phyloP scores from a whole-genome alignment of 2,113 vertebrate species.

The Sylvietta virens region DNA sequence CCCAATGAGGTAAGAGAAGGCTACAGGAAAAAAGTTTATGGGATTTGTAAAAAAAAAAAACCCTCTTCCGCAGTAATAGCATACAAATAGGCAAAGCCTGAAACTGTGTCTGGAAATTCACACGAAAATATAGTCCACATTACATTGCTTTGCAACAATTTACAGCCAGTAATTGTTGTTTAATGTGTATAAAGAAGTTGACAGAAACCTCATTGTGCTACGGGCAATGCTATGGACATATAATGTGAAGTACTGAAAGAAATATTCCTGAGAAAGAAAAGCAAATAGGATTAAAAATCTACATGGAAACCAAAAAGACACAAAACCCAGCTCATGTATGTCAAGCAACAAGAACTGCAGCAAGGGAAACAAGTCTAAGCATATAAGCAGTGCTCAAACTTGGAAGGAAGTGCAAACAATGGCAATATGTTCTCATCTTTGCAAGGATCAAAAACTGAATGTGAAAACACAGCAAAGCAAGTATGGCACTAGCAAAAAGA shows the following conservation, averaged over 20 bases:
- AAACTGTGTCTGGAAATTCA: neutral
- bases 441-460: neutral
- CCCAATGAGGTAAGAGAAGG: neutral
- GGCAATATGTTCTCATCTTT: neutral
- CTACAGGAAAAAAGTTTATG: neutral
- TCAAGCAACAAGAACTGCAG: neutral
- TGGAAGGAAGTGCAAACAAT: neutral
- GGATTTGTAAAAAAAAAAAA: neutral
- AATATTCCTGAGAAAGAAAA: neutral
- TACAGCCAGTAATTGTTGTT: neutral
- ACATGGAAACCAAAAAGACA: neutral
- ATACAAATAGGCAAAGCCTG: neutral
- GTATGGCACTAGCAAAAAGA: neutral
- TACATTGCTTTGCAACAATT: neutral
- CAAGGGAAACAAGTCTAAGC: neutral
- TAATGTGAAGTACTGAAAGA: neutral
- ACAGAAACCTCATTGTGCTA: neutral
- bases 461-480: neutral
- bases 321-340: accelerated
- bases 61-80: neutral
- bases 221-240: neutral
- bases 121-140: neutral
- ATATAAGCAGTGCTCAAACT: neutral
- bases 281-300: neutral
- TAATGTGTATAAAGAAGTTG: neutral